Evolutionary conservation across 2,888 invertebrate genomes (phyloP).

Genomic region (Clusia tigrina): DNA sequence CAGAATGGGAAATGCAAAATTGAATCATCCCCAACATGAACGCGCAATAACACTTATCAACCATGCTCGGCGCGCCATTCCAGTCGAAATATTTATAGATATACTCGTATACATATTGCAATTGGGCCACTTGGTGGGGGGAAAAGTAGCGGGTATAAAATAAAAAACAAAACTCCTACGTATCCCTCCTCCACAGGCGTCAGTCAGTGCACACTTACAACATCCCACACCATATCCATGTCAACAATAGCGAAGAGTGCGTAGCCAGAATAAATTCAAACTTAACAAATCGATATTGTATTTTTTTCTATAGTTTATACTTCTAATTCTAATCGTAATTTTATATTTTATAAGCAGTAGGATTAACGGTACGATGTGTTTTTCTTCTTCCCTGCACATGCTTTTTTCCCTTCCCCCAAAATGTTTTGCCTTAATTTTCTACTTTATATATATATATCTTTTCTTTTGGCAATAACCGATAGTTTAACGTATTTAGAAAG

Average conservation of each 20-base stretch:
- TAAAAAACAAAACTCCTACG: too few relatives aligned
- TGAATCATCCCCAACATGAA: background rate
- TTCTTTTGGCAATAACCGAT: background rate
- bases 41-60: too few relatives aligned
- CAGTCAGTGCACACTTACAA: too few relatives aligned
- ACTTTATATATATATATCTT: background rate
- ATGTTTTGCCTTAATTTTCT: background rate
- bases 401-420: background rate
- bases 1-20: background rate
- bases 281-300: conserved; percentile 2
- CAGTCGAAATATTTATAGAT: background rate
- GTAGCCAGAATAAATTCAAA: background rate
- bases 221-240: background rate
- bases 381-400: background rate
- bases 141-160: too few relatives aligned
- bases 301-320: conserved; percentile 9
- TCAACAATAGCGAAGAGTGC: background rate
- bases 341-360: conserved; percentile 5
- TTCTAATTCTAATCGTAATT: conserved; percentile 2
- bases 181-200: too few relatives aligned
- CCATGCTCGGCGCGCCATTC: background rate
- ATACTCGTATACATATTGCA: too few relatives aligned
- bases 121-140: background rate
- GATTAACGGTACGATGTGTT: conserved; percentile 4
- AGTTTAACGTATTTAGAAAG: conserved; percentile 10